A percentile compares a stretch with the other conserved stretches of the same genome.
These are phyloP conservation scores for Phrixothrix hirtus DNA, from an alignment of 2,888 invertebrate species.

Conservation along the genomic window DNA sequence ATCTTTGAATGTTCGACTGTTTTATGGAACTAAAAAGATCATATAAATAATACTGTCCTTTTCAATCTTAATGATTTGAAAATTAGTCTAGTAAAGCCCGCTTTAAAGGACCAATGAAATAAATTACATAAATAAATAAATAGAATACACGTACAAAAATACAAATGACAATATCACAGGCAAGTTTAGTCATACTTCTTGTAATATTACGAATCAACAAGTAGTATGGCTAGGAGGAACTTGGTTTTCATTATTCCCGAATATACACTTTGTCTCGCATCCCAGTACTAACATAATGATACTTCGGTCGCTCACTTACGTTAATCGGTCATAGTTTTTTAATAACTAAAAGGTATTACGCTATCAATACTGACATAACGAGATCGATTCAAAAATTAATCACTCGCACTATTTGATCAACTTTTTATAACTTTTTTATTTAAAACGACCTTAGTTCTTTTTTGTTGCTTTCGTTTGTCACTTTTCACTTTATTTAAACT, in stretches of 20 bases:
- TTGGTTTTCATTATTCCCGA: not conserved
- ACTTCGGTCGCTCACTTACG: no score
- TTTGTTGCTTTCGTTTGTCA: not conserved
- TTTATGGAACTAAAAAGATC: conserved; percentile 10
- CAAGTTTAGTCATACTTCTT: conserved; percentile 7
- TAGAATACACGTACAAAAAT: conserved; percentile 15
- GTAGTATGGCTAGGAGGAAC: conserved; percentile 8
- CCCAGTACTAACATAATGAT: not conserved
- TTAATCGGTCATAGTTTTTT: no score
- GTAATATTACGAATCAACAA: not conserved
- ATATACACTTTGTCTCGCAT: no score
- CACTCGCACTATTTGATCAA: conserved; percentile 1
- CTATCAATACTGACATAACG: not conserved
- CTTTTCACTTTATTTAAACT: conserved; percentile 1
- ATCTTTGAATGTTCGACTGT: conserved; percentile 2
- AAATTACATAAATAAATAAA: conserved; percentile 26
- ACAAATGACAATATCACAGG: conserved; percentile 18
- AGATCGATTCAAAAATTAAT: not conserved
- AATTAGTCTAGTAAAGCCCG: conserved; percentile 10
- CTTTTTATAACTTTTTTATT: conserved; percentile 10
- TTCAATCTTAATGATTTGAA: not conserved
- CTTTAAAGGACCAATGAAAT: conserved; percentile 8
- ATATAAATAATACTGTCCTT: conserved; percentile 12
- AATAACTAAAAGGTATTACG: no score
- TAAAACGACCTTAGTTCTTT: conserved; percentile 5